Evolutionary conservation across 2,888 invertebrate genomes (phyloP).

Genomic region (Drosophila recens): DNA sequence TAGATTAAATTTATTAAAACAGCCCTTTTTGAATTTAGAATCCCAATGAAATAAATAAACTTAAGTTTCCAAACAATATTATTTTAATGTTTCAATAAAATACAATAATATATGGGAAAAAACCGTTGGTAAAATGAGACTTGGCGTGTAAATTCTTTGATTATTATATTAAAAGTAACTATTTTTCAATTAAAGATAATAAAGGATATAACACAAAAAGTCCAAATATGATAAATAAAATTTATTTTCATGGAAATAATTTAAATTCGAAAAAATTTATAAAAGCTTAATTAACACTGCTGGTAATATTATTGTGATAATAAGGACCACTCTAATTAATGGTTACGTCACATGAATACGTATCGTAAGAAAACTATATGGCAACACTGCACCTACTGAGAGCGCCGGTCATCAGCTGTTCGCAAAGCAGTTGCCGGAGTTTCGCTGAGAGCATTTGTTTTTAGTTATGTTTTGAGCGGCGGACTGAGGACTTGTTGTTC

Average conservation of each 20-base stretch:
- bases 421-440: constrained; percentile 38
- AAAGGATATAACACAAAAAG: no score
- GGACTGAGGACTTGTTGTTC: constrained; percentile 5
- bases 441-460: constrained; percentile 17
- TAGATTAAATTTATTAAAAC: neutral
- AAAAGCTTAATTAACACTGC: neutral
- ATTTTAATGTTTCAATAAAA: neutral
- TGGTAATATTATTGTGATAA: no score
- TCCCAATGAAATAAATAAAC: neutral
- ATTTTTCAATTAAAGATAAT: no score
- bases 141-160: no score
- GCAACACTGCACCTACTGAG: constrained; percentile 23
- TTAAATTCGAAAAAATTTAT: no score
- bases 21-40: neutral
- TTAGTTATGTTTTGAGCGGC: constrained; percentile 52
- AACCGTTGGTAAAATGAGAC: no score
- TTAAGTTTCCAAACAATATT: no score
- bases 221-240: no score
- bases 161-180: no score
- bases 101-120: no score
- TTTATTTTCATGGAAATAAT: no score
- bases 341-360: neutral
- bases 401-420: constrained; percentile 42
- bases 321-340: no score
- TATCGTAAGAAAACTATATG: constrained; percentile 10